These are phyloP conservation scores for Spheniscus humboldti DNA, from an alignment of 2,797 vertebrate species.

Conservation along the genomic window DNA sequence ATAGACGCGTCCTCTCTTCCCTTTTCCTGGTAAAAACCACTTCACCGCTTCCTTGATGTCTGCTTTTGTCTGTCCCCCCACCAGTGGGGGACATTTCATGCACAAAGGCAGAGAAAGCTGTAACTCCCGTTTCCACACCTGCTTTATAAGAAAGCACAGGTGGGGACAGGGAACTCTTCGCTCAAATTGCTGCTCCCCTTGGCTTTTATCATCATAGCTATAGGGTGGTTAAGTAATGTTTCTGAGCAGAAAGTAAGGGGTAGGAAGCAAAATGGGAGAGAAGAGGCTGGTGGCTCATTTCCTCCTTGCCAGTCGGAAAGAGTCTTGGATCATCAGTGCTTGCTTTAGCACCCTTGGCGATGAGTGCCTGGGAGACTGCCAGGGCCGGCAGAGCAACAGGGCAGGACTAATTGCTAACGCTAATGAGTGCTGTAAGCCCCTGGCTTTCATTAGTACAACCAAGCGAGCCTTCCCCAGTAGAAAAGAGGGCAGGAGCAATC, in stretches of 20 bases:
- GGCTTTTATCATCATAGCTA: neutral
- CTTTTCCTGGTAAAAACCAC: neutral
- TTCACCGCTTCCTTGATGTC: neutral
- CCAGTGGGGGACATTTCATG: neutral
- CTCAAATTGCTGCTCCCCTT: neutral
- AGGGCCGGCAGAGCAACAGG: neutral
- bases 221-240: neutral
- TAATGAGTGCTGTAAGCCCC: neutral
- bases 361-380: neutral
- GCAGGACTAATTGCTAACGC: slow-evolving; percentile 36
- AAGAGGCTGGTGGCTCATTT: neutral
- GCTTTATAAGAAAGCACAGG: neutral
- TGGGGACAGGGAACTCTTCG: neutral
- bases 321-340: neutral
- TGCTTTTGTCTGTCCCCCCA: neutral
- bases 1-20: neutral
- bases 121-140: neutral
- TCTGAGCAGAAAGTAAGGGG: neutral
- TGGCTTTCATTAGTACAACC: neutral
- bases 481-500: neutral
- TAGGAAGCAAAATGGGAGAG: neutral
- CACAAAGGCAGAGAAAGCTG: neutral
- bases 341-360: neutral
- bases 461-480: neutral
- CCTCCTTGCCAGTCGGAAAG: neutral